Evolutionary conservation across 2,888 invertebrate genomes (phyloP), one percentile per base, ranked within the genome.

Genomic region (Tromatobia lineatoria): DNA sequence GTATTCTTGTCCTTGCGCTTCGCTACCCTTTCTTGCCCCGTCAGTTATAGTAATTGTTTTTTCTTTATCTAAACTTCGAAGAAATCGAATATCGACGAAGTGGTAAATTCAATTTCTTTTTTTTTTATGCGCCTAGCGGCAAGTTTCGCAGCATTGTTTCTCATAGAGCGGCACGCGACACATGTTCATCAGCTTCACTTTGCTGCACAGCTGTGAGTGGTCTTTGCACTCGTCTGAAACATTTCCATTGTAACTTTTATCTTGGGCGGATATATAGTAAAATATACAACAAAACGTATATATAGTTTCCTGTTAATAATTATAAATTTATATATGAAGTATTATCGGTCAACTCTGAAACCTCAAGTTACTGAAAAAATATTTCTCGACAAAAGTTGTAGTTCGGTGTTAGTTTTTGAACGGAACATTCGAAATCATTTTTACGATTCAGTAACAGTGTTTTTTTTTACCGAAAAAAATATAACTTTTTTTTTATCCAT

Each of bases 91-190:
- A 61, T 52, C 61, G 73, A 64, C 61, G 45, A 67, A 69, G 77
- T 71, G 54, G 59, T 69, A 50, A 75, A 76, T 66, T 82, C 20
- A 15, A 71, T 67, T 29, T 54, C 23, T 34, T 52, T n/a, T 45
- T 29, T 76, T 25, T 73, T 54, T 23, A 20, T 38, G 82, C 23
- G 67, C 57, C 81, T 89, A 90, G 83, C 90, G 94, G 94, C 98
- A 98, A 76, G 98, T 97, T 89, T 96, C 96, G 95, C 98, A 99
- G 94, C 99, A 99, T 92, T 97, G 97, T 91, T 96, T 96, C 92
- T 96, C 96, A 94, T 98, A 98, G 54, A 97, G 96, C 90, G 96
- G 95, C 88, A 97, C 95, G 74, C 96, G 96, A 94, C 99, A 99
- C 95, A 98, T 95, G 91, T 97, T 97, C 97, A 98, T 97, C 75